Conservation (phyloP, 2,113 vertebrate species). For the Sorex fumeus region DNA sequence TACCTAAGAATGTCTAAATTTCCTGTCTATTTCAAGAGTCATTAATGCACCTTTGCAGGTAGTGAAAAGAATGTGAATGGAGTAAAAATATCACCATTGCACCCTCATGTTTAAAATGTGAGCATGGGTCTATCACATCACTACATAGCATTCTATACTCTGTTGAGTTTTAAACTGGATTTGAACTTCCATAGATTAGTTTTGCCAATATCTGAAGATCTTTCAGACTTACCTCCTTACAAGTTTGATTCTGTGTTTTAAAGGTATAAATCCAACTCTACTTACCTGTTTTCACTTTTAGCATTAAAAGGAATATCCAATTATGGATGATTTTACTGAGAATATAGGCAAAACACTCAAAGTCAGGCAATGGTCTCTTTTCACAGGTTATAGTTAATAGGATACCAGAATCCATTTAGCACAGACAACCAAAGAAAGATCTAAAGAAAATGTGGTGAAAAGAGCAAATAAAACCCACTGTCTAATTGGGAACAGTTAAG, state of each 20-base stretch:
- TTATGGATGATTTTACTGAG: not conserved
- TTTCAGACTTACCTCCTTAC: constrained; percentile 35
- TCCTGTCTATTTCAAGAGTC: constrained; percentile 2
- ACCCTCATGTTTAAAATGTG: not conserved
- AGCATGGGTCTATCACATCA: not conserved
- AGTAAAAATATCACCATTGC: not conserved
- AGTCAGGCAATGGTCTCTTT: not conserved
- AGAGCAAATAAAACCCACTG: constrained; percentile 37
- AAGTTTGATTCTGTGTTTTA: constrained; percentile 40
- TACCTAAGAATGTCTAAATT: not conserved
- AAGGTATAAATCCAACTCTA: constrained; percentile 11
- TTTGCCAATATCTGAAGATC: constrained; percentile 7
- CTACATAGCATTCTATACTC: not conserved
- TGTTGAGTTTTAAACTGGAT: constrained; percentile 22
- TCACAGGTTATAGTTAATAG: constrained; percentile 27
- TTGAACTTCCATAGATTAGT: constrained; percentile 15
- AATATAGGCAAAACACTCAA: not conserved
- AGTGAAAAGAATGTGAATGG: not conserved
- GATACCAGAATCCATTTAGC: constrained; percentile 44
- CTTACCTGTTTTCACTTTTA: not conserved
- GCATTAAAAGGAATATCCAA: not conserved
- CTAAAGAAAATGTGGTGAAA: constrained; percentile 61
- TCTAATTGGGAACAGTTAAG: constrained; percentile 6
- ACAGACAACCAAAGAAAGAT: constrained; percentile 46
- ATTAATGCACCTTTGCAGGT: not conserved